Conservation (phyloP, 2,797 vertebrate species). For the Neomorphus geoffroyi region DNA sequence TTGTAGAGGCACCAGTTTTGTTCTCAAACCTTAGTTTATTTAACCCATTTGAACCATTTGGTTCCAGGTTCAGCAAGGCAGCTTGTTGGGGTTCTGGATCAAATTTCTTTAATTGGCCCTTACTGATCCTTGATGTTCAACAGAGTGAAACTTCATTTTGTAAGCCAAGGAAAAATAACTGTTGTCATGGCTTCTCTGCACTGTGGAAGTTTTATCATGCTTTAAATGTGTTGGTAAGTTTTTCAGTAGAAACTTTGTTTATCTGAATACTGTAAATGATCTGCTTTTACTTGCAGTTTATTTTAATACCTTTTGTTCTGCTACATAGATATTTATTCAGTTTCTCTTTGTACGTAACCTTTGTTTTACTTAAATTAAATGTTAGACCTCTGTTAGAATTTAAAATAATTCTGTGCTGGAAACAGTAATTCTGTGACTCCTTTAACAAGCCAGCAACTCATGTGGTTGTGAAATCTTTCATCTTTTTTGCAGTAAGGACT, state of each 20-base stretch:
- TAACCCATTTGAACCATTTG: background rate
- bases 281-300: background rate
- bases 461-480: background rate
- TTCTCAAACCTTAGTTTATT: background rate
- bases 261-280: background rate
- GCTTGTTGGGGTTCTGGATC: background rate
- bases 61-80: background rate
- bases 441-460: background rate
- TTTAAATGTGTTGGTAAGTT: background rate
- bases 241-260: background rate
- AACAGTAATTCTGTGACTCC: background rate
- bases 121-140: background rate
- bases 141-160: background rate
- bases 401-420: background rate
- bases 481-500: background rate
- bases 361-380: background rate
- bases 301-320: background rate
- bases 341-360: background rate
- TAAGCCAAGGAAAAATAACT: background rate
- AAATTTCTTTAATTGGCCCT: background rate
- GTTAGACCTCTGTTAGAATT: background rate
- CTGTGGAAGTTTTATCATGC: background rate
- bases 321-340: background rate
- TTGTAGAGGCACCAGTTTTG: too few species aligned
- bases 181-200: background rate